phyloP scores from a whole-genome alignment of 92 coral and sea anemone species.

The Epizoanthus rinbou region DNA sequence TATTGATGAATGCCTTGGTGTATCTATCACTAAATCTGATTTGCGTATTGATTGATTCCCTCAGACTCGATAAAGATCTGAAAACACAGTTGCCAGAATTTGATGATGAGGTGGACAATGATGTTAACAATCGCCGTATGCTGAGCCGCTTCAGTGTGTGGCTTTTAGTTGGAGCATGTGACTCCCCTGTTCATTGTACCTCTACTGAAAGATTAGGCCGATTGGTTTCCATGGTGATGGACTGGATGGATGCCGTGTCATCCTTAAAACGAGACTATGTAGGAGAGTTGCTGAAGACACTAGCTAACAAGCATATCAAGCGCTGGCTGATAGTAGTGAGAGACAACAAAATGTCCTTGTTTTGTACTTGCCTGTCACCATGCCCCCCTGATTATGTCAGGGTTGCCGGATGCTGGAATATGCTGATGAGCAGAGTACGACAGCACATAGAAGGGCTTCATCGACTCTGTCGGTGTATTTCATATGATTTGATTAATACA shows the following conservation, averaged over 20 bases:
- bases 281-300: conserved; percentile 86
- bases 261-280: conserved; percentile 82
- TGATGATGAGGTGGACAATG: conserved; percentile 85
- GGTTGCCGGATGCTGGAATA: conserved; percentile 90
- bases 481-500: conserved; percentile 77
- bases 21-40: background rate
- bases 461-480: conserved; percentile 85
- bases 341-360: conserved; percentile 76
- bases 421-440: conserved; percentile 74
- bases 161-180: conserved; percentile 91
- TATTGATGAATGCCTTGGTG: too few species aligned
- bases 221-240: conserved; percentile 90
- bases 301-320: conserved; percentile 88
- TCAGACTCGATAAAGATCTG: conserved; percentile 67
- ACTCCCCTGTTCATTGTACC: conserved; percentile 76
- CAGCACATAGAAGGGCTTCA: conserved; percentile 94
- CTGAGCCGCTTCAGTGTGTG: conserved; percentile 97
- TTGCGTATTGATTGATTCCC: background rate
- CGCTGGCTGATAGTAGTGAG: conserved; percentile 90
- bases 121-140: conserved; percentile 91
- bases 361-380: conserved; percentile 92
- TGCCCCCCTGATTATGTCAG: conserved; percentile 88
- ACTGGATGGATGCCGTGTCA: conserved; percentile 93
- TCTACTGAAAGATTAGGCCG: conserved; percentile 90
- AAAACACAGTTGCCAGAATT: conserved; percentile 63